phyloP scores from a whole-genome alignment of 1,140 invertebrate genomes.

The Drosophila mauritiana region DNA sequence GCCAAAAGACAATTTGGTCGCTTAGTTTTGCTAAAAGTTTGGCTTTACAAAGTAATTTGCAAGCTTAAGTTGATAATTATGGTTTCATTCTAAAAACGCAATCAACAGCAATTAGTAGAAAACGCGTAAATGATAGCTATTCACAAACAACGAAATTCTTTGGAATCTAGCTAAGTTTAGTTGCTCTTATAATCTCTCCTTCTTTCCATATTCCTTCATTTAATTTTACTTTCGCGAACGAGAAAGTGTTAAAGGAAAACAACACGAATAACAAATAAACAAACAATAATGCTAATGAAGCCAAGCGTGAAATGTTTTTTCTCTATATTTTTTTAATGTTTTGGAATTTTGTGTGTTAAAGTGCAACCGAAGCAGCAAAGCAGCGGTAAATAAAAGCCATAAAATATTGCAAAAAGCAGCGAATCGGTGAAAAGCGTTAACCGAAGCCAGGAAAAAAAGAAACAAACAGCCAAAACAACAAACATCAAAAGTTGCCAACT shows the following conservation, averaged over 20 bases:
- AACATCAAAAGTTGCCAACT: constrained; percentile 43
- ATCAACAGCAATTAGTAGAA: too few species aligned
- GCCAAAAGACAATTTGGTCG: neutral
- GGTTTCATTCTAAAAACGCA: too few species aligned
- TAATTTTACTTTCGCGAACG: constrained; percentile 10
- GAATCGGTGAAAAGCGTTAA: constrained; percentile 35
- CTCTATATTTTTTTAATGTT: constrained; percentile 21
- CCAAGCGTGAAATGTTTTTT: constrained; percentile 43
- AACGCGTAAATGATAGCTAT: too few species aligned
- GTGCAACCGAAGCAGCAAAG: constrained; percentile 11
- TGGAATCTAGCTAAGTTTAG: neutral
- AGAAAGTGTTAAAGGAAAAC: constrained; percentile 40
- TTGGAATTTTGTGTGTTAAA: constrained; percentile 25
- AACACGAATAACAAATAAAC: constrained; percentile 6
- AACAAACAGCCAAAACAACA: constrained; percentile 14
- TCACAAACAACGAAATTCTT: neutral
- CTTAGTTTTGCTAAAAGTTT: neutral
- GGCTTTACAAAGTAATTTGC: too few species aligned
- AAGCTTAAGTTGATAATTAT: too few species aligned
- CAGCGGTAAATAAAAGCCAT: constrained; percentile 29
- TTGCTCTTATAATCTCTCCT: neutral
- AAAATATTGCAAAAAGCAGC: constrained; percentile 9
- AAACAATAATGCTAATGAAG: constrained; percentile 38
- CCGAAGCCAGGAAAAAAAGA: constrained; percentile 22
- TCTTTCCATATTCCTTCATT: neutral